Conservation (phyloP, 2,888 invertebrate species). For the Pheosia gnoma region DNA sequence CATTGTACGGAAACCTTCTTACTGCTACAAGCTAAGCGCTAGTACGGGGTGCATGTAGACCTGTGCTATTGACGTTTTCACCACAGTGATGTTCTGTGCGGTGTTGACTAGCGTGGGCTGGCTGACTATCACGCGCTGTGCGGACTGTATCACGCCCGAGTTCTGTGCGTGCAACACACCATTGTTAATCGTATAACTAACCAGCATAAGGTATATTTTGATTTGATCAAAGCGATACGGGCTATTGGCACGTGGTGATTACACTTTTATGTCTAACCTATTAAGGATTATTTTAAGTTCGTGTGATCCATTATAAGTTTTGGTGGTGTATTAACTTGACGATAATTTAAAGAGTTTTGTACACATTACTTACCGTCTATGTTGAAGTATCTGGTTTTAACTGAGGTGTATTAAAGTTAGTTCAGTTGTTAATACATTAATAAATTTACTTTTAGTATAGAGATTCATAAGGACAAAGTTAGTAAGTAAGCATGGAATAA, state of each 20-base stretch:
- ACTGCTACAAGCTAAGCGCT: slow-evolving; percentile 26
- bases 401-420: not conserved
- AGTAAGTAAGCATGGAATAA: not conserved
- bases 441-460: not conserved
- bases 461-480: not conserved
- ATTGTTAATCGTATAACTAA: slow-evolving; percentile 2
- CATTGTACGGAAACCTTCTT: not conserved
- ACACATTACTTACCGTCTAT: too few relatives aligned
- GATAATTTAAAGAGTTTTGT: too few relatives aligned
- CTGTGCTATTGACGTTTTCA: slow-evolving; percentile 62
- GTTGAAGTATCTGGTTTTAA: too few relatives aligned
- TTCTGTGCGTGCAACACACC: slow-evolving; percentile 60
- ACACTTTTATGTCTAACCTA: too few relatives aligned
- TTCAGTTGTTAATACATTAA: not conserved
- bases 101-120: slow-evolving; percentile 75
- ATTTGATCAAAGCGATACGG: not conserved
- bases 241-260: not conserved
- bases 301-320: too few relatives aligned
- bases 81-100: slow-evolving; percentile 70
- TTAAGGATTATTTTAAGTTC: too few relatives aligned
- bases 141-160: slow-evolving; percentile 77
- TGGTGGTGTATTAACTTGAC: too few relatives aligned
- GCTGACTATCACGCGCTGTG: slow-evolving; percentile 76
- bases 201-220: not conserved
- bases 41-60: slow-evolving; percentile 46